Percentiles rank a stretch among this genome's conserved stretches.
phyloP scores from a whole-genome alignment of 53 echinoderm and acorn worm genomes.

The Paelopatides confundens region DNA sequence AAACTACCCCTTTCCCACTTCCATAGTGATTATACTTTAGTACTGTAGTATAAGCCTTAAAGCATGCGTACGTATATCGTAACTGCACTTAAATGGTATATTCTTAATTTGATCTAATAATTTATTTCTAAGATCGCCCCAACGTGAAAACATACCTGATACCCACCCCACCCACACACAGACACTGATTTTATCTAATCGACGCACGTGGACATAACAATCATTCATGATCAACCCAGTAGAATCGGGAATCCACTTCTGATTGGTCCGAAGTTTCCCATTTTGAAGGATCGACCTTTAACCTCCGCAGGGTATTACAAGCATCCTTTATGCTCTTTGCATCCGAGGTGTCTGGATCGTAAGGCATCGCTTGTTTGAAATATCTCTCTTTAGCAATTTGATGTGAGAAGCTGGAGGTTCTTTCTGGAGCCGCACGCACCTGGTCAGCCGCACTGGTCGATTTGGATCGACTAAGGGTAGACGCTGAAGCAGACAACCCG shows the following conservation, averaged over 20 bases:
- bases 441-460: conserved; percentile 41
- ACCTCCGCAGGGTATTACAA: conserved; percentile 37
- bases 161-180: too few species aligned
- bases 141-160: too few species aligned
- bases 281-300: conserved; percentile 49
- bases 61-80: too few species aligned
- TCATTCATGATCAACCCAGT: conserved; percentile 43
- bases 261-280: conserved; percentile 37
- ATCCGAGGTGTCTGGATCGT: conserved; percentile 41
- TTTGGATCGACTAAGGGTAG: not conserved
- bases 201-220: not conserved
- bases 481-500: not conserved
- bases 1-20: too few species aligned
- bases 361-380: not conserved
- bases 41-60: too few species aligned
- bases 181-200: too few species aligned
- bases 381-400: conserved; percentile 1
- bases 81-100: too few species aligned
- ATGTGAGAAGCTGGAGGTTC: conserved; percentile 4
- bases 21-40: too few species aligned
- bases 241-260: conserved; percentile 57
- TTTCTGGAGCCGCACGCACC: not conserved
- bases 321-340: conserved; percentile 44
- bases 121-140: too few species aligned
- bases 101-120: too few species aligned